Evolutionary conservation across 2,113 vertebrate genomes (phyloP).

Genomic region (Mugil cephalus): DNA sequence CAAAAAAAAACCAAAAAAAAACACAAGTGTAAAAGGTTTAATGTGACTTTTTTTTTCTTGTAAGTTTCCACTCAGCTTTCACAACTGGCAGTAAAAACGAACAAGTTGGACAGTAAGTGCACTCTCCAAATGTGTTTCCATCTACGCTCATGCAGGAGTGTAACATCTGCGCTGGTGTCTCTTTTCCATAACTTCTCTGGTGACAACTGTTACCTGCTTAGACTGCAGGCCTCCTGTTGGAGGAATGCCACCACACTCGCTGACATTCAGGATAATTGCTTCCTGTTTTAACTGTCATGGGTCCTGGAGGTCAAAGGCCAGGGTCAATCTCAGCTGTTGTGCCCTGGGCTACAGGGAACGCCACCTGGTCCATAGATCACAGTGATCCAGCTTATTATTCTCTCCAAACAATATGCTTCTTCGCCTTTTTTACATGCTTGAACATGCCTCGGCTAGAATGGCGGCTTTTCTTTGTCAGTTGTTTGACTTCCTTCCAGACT

Average conservation of each 20-base stretch:
- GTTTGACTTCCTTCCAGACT: slow-evolving; percentile 37
- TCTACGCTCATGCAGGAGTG: neutral
- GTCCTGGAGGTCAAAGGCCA: slow-evolving; percentile 52
- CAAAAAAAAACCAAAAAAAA: too few relatives aligned
- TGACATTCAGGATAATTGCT: slow-evolving; percentile 57
- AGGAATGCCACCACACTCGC: slow-evolving; percentile 27
- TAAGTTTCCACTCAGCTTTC: slow-evolving; percentile 20
- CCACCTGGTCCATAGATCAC: slow-evolving; percentile 53
- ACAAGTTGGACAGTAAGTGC: neutral
- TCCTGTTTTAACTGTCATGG: slow-evolving; percentile 60
- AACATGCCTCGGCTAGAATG: slow-evolving; percentile 29
- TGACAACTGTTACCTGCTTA: slow-evolving; percentile 25
- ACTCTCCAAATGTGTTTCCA: neutral
- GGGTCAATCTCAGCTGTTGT: slow-evolving; percentile 66
- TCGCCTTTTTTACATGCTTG: slow-evolving; percentile 39
- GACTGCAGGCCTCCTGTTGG: slow-evolving; percentile 15
- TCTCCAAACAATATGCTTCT: slow-evolving; percentile 32
- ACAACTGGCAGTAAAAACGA: neutral
- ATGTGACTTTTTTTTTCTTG: neutral
- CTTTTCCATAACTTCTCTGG: neutral
- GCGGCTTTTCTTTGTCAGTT: neutral
- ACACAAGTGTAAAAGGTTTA: slow-evolving; percentile 16
- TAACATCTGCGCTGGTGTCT: neutral
- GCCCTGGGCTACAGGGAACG: slow-evolving; percentile 9
- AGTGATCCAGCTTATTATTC: slow-evolving; percentile 23